Percentiles rank a stretch among this genome's conserved stretches.
Evolutionary conservation across 2,888 invertebrate species (phyloP).

Genomic region (Zygothrica quintamaculata): DNA sequence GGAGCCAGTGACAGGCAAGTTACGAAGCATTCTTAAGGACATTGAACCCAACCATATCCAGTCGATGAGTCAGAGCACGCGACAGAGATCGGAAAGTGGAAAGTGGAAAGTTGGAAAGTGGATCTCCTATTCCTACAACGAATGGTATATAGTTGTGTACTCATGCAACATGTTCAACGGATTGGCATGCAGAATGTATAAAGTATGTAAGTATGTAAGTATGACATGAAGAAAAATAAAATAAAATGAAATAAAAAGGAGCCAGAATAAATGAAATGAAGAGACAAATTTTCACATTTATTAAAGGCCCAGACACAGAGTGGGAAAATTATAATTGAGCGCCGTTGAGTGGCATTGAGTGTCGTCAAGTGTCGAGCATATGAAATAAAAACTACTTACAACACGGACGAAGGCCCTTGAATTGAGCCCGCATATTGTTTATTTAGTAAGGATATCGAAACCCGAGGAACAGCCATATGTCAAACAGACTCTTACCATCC

Average conservation of each 20-base stretch:
- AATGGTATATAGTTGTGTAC: too few species aligned
- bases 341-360: conserved; percentile 24
- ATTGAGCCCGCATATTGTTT: conserved; percentile 75
- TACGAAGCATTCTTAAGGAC: conserved; percentile 58
- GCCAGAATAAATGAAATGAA: conserved; percentile 14
- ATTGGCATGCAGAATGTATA: conserved; percentile 47
- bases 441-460: conserved; percentile 75
- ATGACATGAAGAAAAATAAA: conserved; percentile 1
- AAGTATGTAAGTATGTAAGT: conserved; percentile 9
- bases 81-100: conserved; percentile 48
- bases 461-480: conserved; percentile 61
- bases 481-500: conserved; percentile 12
- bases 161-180: conserved; percentile 42
- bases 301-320: conserved; percentile 57
- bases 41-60: conserved; percentile 61
- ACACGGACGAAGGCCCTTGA: conserved; percentile 35
- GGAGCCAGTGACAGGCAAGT: conserved; percentile 37
- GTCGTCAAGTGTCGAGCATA: conserved; percentile 34
- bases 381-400: conserved; percentile 49
- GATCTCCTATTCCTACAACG: conserved; percentile 3
- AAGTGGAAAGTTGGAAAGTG: too few species aligned
- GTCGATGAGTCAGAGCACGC: conserved; percentile 63
- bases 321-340: conserved; percentile 64
- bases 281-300: conserved; percentile 67
- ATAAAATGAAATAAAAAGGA: conserved; percentile 6